phyloP scores from a whole-genome alignment of 2,797 vertebrate species.

The Dipus sagitta region DNA sequence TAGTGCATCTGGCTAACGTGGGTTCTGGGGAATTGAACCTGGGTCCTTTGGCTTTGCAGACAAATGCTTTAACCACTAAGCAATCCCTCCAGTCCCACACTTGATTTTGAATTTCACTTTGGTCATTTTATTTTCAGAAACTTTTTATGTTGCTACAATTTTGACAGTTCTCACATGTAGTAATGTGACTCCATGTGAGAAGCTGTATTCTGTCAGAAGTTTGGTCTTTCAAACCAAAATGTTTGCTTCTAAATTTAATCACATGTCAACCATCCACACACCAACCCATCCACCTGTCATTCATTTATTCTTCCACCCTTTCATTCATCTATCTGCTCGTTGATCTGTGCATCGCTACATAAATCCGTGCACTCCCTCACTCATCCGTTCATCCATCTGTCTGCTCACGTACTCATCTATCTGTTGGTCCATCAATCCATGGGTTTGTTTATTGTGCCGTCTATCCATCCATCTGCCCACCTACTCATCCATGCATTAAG shows the following conservation, averaged over 20 bases:
- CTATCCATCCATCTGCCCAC: background rate
- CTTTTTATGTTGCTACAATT: background rate
- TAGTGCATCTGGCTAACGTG: too few relatives aligned
- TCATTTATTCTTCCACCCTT: background rate
- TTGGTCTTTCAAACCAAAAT: background rate
- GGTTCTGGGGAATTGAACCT: too few relatives aligned
- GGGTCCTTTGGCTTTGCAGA: too few relatives aligned
- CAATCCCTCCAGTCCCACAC: too few relatives aligned
- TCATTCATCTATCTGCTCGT: background rate
- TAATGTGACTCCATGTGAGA: background rate
- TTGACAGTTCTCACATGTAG: too few relatives aligned
- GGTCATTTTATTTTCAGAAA: background rate
- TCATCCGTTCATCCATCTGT: too few relatives aligned
- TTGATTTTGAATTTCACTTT: too few relatives aligned
- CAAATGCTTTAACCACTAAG: too few relatives aligned
- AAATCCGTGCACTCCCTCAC: too few relatives aligned
- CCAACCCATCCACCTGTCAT: background rate
- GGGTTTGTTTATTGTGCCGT: background rate
- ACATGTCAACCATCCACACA: background rate
- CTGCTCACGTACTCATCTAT: background rate
- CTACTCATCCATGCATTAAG: background rate
- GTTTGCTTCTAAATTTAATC: background rate
- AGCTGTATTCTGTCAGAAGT: background rate
- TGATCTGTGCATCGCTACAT: fast-evolving
- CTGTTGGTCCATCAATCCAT: background rate